Percentiles rank a stretch among this genome's conserved stretches.
These are phyloP conservation scores for Manis pentadactyla DNA, from an alignment of 2,797 vertebrate species.

Conservation along the genomic window DNA sequence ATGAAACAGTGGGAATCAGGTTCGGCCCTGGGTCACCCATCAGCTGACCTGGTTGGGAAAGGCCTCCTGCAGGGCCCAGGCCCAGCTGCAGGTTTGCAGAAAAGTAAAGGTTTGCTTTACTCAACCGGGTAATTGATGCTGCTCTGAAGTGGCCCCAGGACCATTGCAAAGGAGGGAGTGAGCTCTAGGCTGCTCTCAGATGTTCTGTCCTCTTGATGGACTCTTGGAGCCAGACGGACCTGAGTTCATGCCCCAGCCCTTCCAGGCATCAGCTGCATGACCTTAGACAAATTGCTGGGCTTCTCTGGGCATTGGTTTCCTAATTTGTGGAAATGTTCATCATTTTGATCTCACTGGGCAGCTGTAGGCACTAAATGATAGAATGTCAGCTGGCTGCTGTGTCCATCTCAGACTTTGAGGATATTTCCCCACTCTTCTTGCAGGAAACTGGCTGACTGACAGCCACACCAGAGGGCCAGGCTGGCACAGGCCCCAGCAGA, in stretches of 20 bases:
- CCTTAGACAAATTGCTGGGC: neutral
- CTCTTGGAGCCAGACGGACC: neutral
- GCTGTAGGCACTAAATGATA: neutral
- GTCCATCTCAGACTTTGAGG: neutral
- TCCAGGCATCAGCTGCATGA: neutral
- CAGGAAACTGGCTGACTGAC: neutral
- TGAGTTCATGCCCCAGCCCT: neutral
- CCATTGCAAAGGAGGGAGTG: neutral
- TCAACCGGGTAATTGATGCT: neutral
- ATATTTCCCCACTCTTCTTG: neutral
- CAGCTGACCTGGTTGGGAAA: conserved; percentile 58
- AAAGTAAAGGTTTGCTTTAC: neutral
- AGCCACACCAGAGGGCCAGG: rapidly evolving
- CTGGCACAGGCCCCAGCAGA: rapidly evolving
- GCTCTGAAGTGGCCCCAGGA: neutral
- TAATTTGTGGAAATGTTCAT: neutral
- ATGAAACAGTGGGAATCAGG: conserved; percentile 65
- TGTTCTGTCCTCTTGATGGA: neutral
- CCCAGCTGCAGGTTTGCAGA: neutral
- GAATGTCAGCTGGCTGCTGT: neutral
- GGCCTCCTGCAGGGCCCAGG: conserved; percentile 22
- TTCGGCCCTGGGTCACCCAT: conserved; percentile 66
- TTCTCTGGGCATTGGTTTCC: conserved; percentile 36
- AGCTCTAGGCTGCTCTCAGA: neutral
- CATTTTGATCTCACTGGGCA: neutral